Evolutionary conservation across 2,888 invertebrate species (phyloP).

Genomic region (Agonopterix alstromeriana): DNA sequence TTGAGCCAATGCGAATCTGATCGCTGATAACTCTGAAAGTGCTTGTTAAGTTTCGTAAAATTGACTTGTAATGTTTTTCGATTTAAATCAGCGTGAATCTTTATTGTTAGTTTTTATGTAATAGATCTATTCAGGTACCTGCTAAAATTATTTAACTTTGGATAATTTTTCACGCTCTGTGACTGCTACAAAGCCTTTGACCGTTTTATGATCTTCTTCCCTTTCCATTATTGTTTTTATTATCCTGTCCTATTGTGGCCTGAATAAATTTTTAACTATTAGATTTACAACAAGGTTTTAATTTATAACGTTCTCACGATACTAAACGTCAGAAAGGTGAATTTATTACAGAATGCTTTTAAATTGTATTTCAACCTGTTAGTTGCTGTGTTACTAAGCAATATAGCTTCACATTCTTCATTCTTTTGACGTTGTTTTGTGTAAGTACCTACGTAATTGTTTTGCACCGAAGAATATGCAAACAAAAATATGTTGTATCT

Average conservation of each 20-base stretch:
- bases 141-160: too few relatives aligned
- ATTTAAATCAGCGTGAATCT: constrained; percentile 33
- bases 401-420: too few relatives aligned
- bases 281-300: constrained; percentile 8
- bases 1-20: constrained; percentile 40
- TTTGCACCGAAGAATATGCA: too few relatives aligned
- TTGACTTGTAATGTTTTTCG: constrained; percentile 19
- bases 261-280: constrained; percentile 9
- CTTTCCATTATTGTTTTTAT: constrained; percentile 22
- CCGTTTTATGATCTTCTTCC: constrained; percentile 22
- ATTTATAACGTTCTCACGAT: constrained; percentile 13
- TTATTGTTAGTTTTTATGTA: constrained; percentile 31
- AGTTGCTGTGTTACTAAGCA: too few relatives aligned
- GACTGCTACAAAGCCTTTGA: constrained; percentile 20
- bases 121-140: too few relatives aligned
- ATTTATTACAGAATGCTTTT: constrained; percentile 11
- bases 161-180: neutral
- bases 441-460: too few relatives aligned
- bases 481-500: too few relatives aligned
- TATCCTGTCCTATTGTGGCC: constrained; percentile 12
- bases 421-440: too few relatives aligned
- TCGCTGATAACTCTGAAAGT: constrained; percentile 37
- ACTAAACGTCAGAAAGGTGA: constrained; percentile 13
- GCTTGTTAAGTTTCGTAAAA: constrained; percentile 28
- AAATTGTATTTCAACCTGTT: constrained; percentile 6